Percentiles rank a stretch among this genome's conserved stretches.
These are phyloP conservation scores for Goniozus legneri DNA, from an alignment of 1,140 invertebrate species.

Conservation along the genomic window DNA sequence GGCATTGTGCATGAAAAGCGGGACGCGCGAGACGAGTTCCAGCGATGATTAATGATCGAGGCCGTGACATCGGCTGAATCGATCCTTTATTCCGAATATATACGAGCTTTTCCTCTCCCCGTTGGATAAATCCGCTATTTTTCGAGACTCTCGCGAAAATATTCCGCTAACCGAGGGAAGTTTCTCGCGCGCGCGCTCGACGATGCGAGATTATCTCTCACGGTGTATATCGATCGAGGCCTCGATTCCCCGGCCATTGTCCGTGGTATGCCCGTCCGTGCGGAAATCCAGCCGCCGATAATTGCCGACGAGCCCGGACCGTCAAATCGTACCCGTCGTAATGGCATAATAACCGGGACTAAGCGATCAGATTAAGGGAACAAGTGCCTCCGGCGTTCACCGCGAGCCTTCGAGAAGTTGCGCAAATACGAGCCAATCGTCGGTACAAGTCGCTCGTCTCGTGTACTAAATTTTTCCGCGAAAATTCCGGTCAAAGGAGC, in stretches of 20 bases:
- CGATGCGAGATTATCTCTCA: conserved; percentile 10
- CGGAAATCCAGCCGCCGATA: conserved; percentile 45
- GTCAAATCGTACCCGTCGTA: conserved; percentile 42
- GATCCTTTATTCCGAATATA: too few species aligned
- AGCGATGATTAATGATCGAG: background rate
- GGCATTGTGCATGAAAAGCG: too few species aligned
- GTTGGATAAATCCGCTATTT: too few species aligned
- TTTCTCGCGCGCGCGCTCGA: background rate
- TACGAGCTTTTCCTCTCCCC: too few species aligned
- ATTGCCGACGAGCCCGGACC: conserved; percentile 43
- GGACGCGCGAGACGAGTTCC: too few species aligned
- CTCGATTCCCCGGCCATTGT: conserved; percentile 47
- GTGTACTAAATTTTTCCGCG: background rate
- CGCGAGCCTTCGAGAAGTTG: background rate
- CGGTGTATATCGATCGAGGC: conserved; percentile 36
- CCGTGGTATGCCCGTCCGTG: conserved; percentile 27
- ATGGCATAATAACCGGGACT: conserved; percentile 41
- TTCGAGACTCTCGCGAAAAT: too few species aligned
- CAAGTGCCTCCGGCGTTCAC: conserved; percentile 22
- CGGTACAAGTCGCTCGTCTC: background rate
- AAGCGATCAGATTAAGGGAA: conserved; percentile 42
- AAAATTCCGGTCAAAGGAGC: background rate
- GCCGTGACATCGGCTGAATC: background rate
- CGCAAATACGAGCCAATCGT: background rate
- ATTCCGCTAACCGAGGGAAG: too few species aligned